phyloP scores from a whole-genome alignment of 2,888 invertebrate species.

The Drosophila hawaiiensis region DNA sequence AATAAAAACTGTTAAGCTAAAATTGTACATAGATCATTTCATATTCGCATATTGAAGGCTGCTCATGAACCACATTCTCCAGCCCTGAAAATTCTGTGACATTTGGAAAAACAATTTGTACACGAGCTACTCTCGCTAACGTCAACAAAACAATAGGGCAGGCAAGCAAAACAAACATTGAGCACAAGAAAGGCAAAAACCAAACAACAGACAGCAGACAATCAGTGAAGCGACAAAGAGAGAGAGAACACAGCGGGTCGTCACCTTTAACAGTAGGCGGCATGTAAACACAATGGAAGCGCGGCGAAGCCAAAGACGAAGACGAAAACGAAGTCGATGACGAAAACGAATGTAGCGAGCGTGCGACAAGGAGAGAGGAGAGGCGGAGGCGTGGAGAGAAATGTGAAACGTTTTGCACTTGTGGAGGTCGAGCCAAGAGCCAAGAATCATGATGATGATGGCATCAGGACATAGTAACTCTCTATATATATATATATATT shows the following conservation, averaged over 20 bases:
- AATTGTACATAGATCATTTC: conserved; percentile 2
- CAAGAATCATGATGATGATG: conserved; percentile 37
- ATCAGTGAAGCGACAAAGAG: conserved; percentile 23
- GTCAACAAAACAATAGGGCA: conserved; percentile 49
- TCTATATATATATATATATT: background rate
- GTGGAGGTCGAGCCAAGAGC: conserved; percentile 67
- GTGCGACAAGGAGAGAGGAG: background rate
- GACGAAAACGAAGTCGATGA: conserved; percentile 11
- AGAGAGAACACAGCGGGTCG: conserved; percentile 50
- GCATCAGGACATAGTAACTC: conserved; percentile 42
- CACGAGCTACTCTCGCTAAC: conserved; percentile 53
- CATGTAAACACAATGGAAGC: conserved; percentile 63
- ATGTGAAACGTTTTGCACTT: conserved; percentile 55
- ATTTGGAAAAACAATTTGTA: conserved; percentile 63
- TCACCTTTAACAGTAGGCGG: conserved; percentile 76
- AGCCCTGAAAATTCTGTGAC: conserved; percentile 63
- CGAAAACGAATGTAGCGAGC: conserved; percentile 26
- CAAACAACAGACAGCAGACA: conserved; percentile 28
- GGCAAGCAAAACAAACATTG: conserved; percentile 51
- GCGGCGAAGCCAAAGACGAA: conserved; percentile 15
- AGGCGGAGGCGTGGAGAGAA: background rate
- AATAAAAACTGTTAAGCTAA: background rate
- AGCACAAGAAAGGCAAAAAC: conserved; percentile 36
- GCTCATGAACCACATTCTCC: conserved; percentile 14
- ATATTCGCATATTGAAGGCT: background rate